Percentiles rank a stretch among this genome's conserved stretches.
Evolutionary conservation across 2,113 vertebrate species (phyloP).

Genomic region (Hiodon tergisus): DNA sequence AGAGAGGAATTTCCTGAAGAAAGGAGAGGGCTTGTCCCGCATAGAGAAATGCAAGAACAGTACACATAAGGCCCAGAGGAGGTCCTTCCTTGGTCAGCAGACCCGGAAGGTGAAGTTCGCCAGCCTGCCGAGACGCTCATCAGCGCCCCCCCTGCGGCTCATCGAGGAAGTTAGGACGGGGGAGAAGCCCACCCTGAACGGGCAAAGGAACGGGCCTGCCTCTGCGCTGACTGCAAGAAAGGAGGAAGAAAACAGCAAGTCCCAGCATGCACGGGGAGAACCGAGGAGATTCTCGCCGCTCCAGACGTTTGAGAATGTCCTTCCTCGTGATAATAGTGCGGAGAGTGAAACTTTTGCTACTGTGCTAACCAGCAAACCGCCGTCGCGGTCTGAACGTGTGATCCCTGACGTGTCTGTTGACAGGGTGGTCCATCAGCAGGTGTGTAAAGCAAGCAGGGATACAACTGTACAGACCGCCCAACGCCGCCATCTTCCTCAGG

Average conservation of each 20-base stretch:
- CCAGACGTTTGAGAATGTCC: no score
- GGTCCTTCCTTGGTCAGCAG: conserved; percentile 13
- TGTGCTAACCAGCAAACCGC: no score
- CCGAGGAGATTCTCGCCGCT: no score
- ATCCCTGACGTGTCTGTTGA: neutral
- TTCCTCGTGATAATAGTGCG: neutral
- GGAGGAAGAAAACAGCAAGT: conserved; percentile 1
- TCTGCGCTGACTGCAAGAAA: neutral
- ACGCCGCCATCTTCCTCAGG: conserved; percentile 21
- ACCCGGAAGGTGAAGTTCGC: conserved; percentile 28
- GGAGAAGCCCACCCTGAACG: conserved; percentile 4
- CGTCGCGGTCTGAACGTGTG: no score
- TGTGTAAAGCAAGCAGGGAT: neutral
- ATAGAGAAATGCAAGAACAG: conserved; percentile 39
- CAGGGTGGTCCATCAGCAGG: neutral
- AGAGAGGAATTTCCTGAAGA: conserved; percentile 42
- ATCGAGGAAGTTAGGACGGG: neutral
- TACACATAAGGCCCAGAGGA: conserved; percentile 27
- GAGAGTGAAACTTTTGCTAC: neutral
- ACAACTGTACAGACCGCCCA: neutral
- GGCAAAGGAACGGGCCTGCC: conserved; percentile 17
- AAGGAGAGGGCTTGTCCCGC: conserved; percentile 32
- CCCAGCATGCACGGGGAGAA: no score
- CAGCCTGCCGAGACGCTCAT: conserved; percentile 2
- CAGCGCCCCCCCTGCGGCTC: conserved; percentile 17